Evolutionary conservation across 2,888 invertebrate species (phyloP).

Genomic region (Atrina japonica): DNA sequence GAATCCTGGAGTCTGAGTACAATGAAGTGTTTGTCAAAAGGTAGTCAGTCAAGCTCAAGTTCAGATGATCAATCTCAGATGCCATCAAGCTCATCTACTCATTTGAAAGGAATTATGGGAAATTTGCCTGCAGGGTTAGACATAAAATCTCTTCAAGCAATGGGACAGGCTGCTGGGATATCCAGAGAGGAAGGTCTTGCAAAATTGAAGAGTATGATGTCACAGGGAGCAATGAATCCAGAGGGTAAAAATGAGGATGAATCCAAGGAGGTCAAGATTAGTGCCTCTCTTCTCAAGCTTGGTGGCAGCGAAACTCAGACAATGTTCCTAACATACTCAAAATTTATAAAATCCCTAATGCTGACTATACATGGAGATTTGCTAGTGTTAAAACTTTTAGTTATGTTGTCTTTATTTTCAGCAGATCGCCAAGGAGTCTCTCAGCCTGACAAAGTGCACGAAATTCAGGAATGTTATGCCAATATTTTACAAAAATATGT

Average conservation of each 20-base stretch:
- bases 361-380: conserved; percentile 70
- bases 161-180: conserved; percentile 32
- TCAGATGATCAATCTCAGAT: neutral
- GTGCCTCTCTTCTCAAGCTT: conserved; percentile 66
- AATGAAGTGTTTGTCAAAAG: conserved; percentile 45
- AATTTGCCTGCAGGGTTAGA: conserved; percentile 30
- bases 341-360: conserved; percentile 74
- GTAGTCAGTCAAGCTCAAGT: conserved; percentile 3
- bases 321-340: conserved; percentile 75
- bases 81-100: neutral
- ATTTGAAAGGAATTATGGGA: neutral
- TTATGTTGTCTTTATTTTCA: conserved; percentile 74
- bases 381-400: conserved; percentile 72
- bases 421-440: conserved; percentile 68
- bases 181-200: conserved; percentile 19
- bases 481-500: conserved; percentile 67
- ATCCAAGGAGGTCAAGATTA: conserved; percentile 47
- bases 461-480: conserved; percentile 75
- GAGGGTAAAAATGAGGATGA: neutral
- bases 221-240: neutral
- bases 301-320: conserved; percentile 66
- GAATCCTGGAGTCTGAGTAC: conserved; percentile 72
- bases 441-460: conserved; percentile 56
- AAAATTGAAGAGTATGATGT: conserved; percentile 14
- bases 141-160: conserved; percentile 38